Percentiles rank a stretch among this genome's conserved stretches.
Evolutionary conservation across 2,113 vertebrate genomes (phyloP).

Genomic region (Callionymus lyra): DNA sequence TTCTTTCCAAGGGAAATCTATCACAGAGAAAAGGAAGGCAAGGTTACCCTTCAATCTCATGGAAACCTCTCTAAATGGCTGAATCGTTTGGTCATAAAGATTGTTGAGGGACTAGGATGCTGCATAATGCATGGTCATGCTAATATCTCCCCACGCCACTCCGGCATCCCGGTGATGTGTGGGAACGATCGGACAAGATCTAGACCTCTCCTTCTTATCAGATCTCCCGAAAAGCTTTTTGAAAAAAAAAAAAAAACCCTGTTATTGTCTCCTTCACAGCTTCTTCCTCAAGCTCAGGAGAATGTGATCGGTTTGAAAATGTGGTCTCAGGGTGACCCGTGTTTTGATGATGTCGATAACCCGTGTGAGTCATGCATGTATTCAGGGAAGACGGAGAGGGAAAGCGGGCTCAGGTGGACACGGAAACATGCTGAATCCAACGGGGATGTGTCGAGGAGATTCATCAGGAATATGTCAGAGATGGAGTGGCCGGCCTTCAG

Average conservation of each 20-base stretch:
- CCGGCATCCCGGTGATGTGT: conserved; percentile 2
- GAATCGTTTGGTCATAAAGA: conserved; percentile 8
- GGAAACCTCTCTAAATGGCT: conserved; percentile 15
- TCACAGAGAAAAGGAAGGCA: conserved; percentile 8
- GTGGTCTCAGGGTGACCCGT: conserved; percentile 6
- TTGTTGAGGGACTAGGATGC: background rate
- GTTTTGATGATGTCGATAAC: conserved; percentile 7
- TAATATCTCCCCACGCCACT: conserved; percentile 1
- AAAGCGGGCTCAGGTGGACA: conserved; percentile 31
- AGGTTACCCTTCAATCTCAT: conserved; percentile 29
- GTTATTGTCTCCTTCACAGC: conserved; percentile 2
- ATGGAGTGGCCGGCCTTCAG: conserved; percentile 22
- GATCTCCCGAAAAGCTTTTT: background rate
- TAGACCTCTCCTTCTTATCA: background rate
- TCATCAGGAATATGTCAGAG: conserved; percentile 14
- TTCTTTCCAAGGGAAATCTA: conserved; percentile 17
- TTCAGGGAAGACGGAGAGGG: conserved; percentile 13
- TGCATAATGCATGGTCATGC: conserved; percentile 10
- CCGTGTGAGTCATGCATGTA: conserved; percentile 20
- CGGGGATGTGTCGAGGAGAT: conserved; percentile 10
- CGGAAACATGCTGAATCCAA: conserved; percentile 17
- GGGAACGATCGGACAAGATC: conserved; percentile 2
- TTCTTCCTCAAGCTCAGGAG: conserved; percentile 4
- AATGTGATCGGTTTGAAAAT: conserved; percentile 3
- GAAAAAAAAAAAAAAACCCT: conserved; percentile 1